A percentile compares a stretch with the other conserved stretches of the same genome.
phyloP scores from a whole-genome alignment of 2,888 invertebrate genomes.

The Sphaerophoria taeniata region DNA sequence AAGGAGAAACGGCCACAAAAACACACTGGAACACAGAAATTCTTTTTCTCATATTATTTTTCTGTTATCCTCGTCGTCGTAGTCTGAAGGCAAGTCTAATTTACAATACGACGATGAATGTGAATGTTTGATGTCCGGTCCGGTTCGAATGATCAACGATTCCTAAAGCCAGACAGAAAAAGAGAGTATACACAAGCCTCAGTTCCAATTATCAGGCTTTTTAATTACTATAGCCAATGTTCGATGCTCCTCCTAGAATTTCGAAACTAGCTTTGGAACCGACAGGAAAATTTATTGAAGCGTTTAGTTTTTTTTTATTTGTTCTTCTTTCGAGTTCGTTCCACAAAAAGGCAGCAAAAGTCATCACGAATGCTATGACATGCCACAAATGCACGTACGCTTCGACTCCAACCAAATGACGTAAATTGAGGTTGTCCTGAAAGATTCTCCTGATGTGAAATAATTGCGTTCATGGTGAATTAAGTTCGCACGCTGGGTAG shows the following conservation, averaged over 20 bases:
- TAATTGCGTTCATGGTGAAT: conserved; percentile 27
- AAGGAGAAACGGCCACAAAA: conserved; percentile 30
- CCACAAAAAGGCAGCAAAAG: conserved; percentile 5
- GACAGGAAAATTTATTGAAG: conserved; percentile 16
- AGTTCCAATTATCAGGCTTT: conserved; percentile 50
- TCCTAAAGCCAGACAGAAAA: neutral
- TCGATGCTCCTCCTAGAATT: neutral
- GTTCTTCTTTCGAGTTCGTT: too few species aligned
- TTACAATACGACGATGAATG: neutral
- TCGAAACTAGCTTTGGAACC: neutral
- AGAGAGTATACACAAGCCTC: neutral
- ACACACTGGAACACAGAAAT: conserved; percentile 7
- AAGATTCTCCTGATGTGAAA: conserved; percentile 6
- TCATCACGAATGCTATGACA: neutral
- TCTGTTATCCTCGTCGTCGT: neutral
- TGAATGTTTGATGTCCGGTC: neutral
- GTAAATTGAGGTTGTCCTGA: conserved; percentile 14
- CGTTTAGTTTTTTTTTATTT: conserved; percentile 28
- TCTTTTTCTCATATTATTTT: neutral
- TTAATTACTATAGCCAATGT: conserved; percentile 52
- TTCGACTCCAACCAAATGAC: neutral
- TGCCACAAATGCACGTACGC: neutral
- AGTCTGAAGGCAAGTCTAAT: neutral
- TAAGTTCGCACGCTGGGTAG: conserved; percentile 9
- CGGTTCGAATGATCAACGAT: neutral